Conservation (phyloP, 2,113 vertebrate species). For the Neofelis nebulosa region DNA sequence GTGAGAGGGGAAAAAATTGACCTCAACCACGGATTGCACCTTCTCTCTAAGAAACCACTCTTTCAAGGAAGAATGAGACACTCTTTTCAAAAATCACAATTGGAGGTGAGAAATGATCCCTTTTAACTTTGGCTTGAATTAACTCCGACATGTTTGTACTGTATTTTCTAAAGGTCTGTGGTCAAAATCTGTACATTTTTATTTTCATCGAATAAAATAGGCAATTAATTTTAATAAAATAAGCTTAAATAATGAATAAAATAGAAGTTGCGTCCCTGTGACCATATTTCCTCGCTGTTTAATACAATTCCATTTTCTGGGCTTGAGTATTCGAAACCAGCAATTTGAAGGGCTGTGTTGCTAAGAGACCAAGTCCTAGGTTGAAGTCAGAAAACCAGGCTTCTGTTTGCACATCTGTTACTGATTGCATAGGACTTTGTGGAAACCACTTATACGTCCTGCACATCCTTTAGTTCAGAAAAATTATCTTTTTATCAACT, state of each 20-base stretch:
- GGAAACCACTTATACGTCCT: background rate
- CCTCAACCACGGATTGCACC: background rate
- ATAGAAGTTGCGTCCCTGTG: background rate
- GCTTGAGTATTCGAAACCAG: background rate
- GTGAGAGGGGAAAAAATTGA: background rate
- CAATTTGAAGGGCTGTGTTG: background rate
- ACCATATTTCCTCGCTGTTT: background rate
- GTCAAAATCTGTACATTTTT: background rate
- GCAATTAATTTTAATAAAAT: background rate
- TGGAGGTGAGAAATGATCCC: background rate
- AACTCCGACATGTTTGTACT: background rate
- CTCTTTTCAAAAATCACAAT: background rate
- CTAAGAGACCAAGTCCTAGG: conserved; percentile 42
- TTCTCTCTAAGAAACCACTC: background rate
- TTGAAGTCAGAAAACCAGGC: conserved; percentile 10
- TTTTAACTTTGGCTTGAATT: background rate
- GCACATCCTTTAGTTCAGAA: background rate
- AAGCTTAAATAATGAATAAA: background rate
- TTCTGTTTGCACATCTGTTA: conserved; percentile 40
- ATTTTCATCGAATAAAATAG: background rate
- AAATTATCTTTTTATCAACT: conserved; percentile 1
- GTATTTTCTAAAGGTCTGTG: background rate
- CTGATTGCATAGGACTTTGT: background rate
- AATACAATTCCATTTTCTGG: background rate
- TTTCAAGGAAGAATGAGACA: background rate